Percentiles rank a stretch among this genome's conserved stretches.
These are phyloP conservation scores for Tetranychus piercei DNA, from an alignment of 2,888 invertebrate genomes.

Conservation along the genomic window DNA sequence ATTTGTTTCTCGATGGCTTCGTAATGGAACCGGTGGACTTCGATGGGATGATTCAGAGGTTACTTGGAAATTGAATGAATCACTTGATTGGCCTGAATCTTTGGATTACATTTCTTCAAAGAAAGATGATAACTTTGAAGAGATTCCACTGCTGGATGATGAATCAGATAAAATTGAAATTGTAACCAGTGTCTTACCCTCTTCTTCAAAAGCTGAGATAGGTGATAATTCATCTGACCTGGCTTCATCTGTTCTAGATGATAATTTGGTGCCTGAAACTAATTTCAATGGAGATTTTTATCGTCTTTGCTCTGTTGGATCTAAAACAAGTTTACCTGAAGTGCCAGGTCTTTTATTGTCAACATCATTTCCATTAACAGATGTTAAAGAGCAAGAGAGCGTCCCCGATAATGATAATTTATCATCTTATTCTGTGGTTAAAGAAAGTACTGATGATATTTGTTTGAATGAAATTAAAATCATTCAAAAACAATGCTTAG, in stretches of 20 bases:
- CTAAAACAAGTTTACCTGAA: neutral
- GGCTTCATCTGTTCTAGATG: neutral
- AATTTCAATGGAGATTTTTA: slow-evolving; percentile 6
- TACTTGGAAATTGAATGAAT: slow-evolving; percentile 11
- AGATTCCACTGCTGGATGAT: neutral
- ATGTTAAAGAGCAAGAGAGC: neutral
- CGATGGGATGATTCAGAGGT: slow-evolving; percentile 5
- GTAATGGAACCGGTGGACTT: neutral
- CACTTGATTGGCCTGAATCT: neutral
- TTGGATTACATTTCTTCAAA: neutral
- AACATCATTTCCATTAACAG: neutral
- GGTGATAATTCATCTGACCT: neutral
- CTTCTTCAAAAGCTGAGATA: neutral
- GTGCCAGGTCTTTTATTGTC: neutral
- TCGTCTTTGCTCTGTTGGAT: slow-evolving; percentile 4
- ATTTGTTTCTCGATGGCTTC: slow-evolving; percentile 3
- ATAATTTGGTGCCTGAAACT: neutral
- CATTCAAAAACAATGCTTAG: too few relatives aligned
- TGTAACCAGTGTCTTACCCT: neutral
- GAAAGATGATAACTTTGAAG: neutral
- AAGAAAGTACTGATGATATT: neutral
- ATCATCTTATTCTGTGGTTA: too few relatives aligned
- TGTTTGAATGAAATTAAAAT: neutral
- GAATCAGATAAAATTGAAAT: neutral
- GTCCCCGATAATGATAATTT: neutral